Evolutionary conservation across 2,888 invertebrate genomes (phyloP).

Genomic region (Pristionchus japonicus): DNA sequence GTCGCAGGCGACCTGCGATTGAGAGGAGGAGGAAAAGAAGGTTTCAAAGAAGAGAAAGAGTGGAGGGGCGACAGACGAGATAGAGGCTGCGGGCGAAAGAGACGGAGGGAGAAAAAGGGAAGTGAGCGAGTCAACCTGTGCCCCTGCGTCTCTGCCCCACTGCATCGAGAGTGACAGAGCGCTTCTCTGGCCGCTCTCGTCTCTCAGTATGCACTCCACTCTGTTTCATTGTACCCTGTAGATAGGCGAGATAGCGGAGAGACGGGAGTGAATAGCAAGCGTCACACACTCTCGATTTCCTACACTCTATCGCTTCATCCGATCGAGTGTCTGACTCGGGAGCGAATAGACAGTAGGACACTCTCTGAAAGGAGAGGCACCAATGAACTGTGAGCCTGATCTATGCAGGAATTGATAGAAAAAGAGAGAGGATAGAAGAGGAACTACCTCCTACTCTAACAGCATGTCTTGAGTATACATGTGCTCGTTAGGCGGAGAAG

Average conservation of each 20-base stretch:
- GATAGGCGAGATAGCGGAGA: slow-evolving; percentile 25
- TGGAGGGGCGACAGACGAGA: neutral
- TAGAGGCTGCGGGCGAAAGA: neutral
- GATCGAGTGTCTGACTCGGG: neutral
- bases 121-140: slow-evolving; percentile 21
- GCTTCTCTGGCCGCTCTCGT: neutral
- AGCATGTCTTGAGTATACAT: no score
- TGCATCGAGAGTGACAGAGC: neutral
- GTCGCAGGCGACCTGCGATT: neutral
- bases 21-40: neutral
- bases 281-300: neutral
- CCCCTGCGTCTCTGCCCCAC: slow-evolving; percentile 4
- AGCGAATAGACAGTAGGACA: neutral
- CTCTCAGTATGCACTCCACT: neutral
- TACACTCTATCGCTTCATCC: neutral
- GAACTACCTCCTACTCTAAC: no score
- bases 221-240: neutral
- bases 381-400: neutral
- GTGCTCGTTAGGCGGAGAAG: neutral
- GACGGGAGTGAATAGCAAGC: neutral
- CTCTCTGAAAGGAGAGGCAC: neutral
- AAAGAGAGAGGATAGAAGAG: no score
- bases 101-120: neutral
- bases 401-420: neutral
- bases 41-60: neutral